A percentile compares a stretch with the other conserved stretches of the same genome.
These are phyloP conservation scores for Sphenopsis melanotis DNA, from an alignment of 2,797 vertebrate species.

Conservation along the genomic window DNA sequence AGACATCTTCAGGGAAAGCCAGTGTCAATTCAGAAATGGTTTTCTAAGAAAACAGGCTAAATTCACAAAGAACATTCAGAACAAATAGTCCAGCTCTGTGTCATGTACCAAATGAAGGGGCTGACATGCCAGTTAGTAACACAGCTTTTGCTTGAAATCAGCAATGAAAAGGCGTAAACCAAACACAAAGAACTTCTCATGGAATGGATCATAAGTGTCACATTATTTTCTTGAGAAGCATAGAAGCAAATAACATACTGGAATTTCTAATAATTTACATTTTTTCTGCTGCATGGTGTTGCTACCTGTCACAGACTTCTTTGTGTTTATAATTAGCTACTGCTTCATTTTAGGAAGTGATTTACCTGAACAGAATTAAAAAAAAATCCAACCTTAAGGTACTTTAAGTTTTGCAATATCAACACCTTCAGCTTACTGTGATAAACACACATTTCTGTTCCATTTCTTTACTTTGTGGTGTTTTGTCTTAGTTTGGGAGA, in stretches of 20 bases:
- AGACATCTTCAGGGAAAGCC: neutral
- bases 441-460: neutral
- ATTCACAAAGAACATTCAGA: neutral
- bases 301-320: neutral
- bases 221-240: neutral
- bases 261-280: neutral
- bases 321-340: neutral
- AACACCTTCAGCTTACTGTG: neutral
- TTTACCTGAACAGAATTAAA: neutral
- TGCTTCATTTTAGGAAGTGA: neutral
- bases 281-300: neutral
- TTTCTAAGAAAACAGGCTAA: neutral
- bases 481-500: neutral
- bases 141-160: neutral
- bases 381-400: neutral
- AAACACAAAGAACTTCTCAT: neutral
- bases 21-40: neutral
- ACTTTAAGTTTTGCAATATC: neutral
- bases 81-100: neutral
- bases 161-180: neutral
- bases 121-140: neutral
- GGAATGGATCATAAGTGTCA: neutral
- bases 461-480: neutral
- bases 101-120: neutral
- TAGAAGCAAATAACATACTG: neutral